These are phyloP conservation scores for Scolopax bukidnonensis DNA, from an alignment of 2,797 vertebrate species.

Conservation along the genomic window DNA sequence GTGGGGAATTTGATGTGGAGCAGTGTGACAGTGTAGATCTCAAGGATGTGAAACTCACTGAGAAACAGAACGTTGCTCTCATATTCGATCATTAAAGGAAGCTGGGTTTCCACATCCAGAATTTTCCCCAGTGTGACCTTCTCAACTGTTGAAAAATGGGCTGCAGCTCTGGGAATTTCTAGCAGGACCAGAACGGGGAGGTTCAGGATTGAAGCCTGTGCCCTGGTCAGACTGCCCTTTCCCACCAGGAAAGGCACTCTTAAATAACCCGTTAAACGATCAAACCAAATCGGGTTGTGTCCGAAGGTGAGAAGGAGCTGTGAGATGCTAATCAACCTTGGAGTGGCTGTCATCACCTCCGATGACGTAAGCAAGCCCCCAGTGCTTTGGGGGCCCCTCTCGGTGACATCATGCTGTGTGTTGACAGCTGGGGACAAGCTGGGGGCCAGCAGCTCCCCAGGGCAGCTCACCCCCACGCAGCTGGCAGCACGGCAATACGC, in stretches of 20 bases:
- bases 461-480: background rate
- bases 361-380: background rate
- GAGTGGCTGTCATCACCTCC: background rate
- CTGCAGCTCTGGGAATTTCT: background rate
- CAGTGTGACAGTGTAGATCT: background rate
- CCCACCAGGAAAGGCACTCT: background rate
- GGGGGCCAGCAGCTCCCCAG: background rate
- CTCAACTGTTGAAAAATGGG: background rate
- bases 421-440: background rate
- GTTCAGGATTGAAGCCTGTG: background rate
- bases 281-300: background rate
- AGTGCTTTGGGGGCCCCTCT: fast-evolving
- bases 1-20: background rate
- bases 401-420: background rate
- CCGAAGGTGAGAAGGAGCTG: background rate
- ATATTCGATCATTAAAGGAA: background rate
- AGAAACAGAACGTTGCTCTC: background rate
- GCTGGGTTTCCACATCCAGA: background rate
- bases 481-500: background rate
- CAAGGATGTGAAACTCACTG: too few relatives aligned
- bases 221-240: background rate
- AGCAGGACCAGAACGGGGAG: background rate
- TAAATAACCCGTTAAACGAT: background rate
- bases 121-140: background rate
- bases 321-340: background rate